A percentile compares a stretch with the other conserved stretches of the same genome.
Evolutionary conservation across 2,797 vertebrate species (phyloP).

Genomic region (Helostoma temminkii): DNA sequence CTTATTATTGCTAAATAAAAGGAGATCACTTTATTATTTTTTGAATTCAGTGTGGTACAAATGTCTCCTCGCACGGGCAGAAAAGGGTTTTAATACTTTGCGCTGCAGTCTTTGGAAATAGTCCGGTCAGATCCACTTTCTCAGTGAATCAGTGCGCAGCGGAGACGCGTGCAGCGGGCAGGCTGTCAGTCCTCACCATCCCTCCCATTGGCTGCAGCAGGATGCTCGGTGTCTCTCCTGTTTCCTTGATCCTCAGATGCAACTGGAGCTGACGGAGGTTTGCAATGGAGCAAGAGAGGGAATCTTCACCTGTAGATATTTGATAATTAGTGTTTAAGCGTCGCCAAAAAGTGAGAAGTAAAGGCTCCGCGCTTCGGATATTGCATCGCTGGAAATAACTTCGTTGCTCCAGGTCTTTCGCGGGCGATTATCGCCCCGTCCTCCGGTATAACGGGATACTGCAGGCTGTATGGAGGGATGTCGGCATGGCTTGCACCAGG

Average conservation of each 20-base stretch:
- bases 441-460: conserved; percentile 69
- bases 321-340: conserved; percentile 15
- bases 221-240: conserved; percentile 55
- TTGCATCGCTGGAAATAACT: conserved; percentile 65
- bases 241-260: conserved; percentile 64
- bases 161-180: conserved; percentile 59
- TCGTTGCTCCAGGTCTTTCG: conserved; percentile 31
- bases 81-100: conserved; percentile 7
- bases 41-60: background rate
- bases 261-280: conserved; percentile 55
- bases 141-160: conserved; percentile 62
- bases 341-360: conserved; percentile 10
- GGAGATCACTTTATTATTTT: background rate
- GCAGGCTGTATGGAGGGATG: conserved; percentile 91
- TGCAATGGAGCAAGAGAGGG: conserved; percentile 70
- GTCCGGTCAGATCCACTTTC: conserved; percentile 52
- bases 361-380: conserved; percentile 25
- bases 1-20: background rate
- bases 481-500: conserved; percentile 98
- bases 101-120: conserved; percentile 12
- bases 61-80: background rate
- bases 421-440: conserved; percentile 74
- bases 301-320: conserved; percentile 75
- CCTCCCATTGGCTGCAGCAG: conserved; percentile 79
- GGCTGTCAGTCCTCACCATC: conserved; percentile 59